Percentiles rank a stretch among this genome's conserved stretches.
Conservation (phyloP, 2,888 invertebrate genomes). For the Dicycla oo region DNA sequence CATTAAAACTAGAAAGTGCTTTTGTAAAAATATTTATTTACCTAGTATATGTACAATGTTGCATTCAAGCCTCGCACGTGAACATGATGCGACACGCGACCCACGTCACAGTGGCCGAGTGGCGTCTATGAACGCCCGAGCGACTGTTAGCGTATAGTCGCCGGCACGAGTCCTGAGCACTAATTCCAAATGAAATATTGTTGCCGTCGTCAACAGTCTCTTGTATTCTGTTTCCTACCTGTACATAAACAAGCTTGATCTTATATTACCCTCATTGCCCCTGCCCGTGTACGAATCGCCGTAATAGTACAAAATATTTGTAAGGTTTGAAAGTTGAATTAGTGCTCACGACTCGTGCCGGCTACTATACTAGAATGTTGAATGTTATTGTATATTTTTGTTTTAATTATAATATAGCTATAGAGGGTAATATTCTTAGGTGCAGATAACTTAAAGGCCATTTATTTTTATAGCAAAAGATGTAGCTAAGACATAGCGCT, state of each 20-base stretch:
- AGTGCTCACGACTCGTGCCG: no score
- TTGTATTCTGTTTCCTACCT: no score
- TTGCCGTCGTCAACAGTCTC: no score
- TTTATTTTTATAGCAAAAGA: neutral
- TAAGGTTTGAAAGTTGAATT: no score
- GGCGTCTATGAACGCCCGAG: conserved; percentile 5
- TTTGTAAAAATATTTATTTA: conserved; percentile 87
- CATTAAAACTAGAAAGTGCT: conserved; percentile 52
- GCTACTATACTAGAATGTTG: no score
- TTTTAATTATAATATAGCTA: neutral
- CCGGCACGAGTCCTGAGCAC: no score
- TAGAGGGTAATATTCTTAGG: conserved; percentile 7
- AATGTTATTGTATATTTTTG: neutral
- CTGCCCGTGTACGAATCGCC: no score
- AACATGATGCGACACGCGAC: conserved; percentile 27
- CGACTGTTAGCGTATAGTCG: conserved; percentile 7
- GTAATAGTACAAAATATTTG: no score
- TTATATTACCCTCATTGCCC: no score
- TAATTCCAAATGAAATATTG: no score
- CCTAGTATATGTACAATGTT: conserved; percentile 80
- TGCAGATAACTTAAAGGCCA: neutral
- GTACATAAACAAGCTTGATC: no score
- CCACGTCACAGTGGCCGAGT: neutral
- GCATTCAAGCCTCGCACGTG: conserved; percentile 62
- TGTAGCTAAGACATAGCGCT: no score